Evolutionary conservation across 1,140 invertebrate species (phyloP), one percentile per base, ranked within the genome.

Genomic region (Aricia agestis): DNA sequence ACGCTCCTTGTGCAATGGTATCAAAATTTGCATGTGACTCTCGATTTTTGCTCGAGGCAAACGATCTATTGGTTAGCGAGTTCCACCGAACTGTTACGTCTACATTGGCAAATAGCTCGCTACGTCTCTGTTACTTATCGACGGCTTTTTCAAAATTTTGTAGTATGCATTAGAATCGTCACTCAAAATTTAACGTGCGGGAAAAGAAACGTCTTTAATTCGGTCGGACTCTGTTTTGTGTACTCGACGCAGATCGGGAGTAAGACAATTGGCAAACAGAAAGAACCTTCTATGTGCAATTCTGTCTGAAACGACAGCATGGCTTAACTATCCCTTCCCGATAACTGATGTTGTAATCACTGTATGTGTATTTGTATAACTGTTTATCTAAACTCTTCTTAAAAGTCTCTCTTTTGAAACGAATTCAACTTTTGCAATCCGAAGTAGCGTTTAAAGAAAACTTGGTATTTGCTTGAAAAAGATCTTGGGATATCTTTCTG

Each of bases 1-100:
- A 15, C 10, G 67, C 57, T 68, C 52, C 52, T 45, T 58, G 25
- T 68, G 42, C 17, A 2, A 19, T 19, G 67, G 52, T 32, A 36
- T 57, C 57, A 58, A 69, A 69, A 69, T 69, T 69, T 69, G 68
- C 68, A 69, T 69, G 68, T 41, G 17, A 61, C 57, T 69, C 68
- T 69, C 57, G 57, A 69, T 59, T 59, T 61, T 69, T 36, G 32
- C 57, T 45, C 68, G 68, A 69, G n/a, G 36, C 17, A 52, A 25
- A 19, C 15, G 7, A 68, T 11, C 6, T 61, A 18, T 61, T 42
- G 10, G 41, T 45, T 25, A 17, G 18, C 52, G 31, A 69, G 58
- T 69, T 69, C 57, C 59, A 69, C 68, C 68, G 68, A 69, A 61
- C 17, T 6, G 0, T 66, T 2, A 36, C 13, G 19, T 31, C 36